Percentiles rank a stretch among this genome's conserved stretches.
Conservation (phyloP, 2,113 vertebrate genomes). For the Cebidichthys violaceus region DNA sequence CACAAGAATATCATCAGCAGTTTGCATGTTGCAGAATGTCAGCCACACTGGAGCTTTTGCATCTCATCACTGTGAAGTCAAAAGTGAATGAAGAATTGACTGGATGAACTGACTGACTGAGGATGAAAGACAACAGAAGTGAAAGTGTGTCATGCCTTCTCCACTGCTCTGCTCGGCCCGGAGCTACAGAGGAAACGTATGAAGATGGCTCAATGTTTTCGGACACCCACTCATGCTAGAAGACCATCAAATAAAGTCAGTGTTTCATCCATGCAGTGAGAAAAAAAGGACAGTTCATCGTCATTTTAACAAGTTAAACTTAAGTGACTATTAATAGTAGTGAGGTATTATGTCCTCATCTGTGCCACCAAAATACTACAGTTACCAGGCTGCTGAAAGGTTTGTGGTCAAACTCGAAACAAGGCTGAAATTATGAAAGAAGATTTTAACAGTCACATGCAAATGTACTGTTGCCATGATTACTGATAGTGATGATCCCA, state of each 20-base stretch:
- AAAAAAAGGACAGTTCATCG: not conserved
- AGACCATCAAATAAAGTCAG: not conserved
- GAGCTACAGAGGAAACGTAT: slow-evolving; percentile 9
- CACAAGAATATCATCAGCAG: slow-evolving; percentile 57
- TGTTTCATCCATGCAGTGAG: not conserved
- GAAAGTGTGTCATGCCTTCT: slow-evolving; percentile 5
- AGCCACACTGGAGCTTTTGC: slow-evolving; percentile 40
- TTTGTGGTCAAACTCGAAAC: not conserved
- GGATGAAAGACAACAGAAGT: slow-evolving; percentile 57
- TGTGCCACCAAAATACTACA: not conserved
- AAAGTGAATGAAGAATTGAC: slow-evolving; percentile 38
- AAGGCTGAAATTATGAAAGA: not conserved
- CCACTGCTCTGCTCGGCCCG: not conserved
- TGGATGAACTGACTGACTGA: slow-evolving; percentile 30
- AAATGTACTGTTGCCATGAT: slow-evolving; percentile 6
- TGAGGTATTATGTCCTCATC: not conserved
- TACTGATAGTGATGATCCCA: slow-evolving; percentile 11
- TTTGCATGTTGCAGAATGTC: slow-evolving; percentile 63
- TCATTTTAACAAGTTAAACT: not conserved
- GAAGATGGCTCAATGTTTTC: not conserved
- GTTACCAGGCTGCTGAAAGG: not conserved
- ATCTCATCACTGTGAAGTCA: slow-evolving; percentile 48
- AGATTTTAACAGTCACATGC: slow-evolving; percentile 5
- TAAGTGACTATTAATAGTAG: not conserved
- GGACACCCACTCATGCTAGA: not conserved